Base-by-base conservation (phyloP, 2,113 vertebrate genomes). In the Tragelaphus strepsiceros region DNA sequence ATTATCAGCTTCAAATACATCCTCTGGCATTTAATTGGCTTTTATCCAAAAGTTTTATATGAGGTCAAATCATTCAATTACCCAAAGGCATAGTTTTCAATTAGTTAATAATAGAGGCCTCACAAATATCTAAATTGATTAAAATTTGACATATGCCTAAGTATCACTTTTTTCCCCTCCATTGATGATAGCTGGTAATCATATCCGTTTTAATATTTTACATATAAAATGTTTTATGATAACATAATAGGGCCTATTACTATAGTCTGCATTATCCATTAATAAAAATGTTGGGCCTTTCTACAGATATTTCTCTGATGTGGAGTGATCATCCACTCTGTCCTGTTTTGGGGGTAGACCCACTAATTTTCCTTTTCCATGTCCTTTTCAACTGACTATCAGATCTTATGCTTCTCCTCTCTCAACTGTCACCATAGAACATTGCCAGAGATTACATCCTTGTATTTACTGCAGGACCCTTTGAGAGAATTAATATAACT, bases 51-150 rank as follows among this genome's bases (percentile, higher is more conserved):
- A 89, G 54, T 56, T 88, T 93, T 91, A 95, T 58, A 39, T 58
- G 59, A 14, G 74, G 26, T 94, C 59, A 94, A 97, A 97, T 96
- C 49, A 95, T 92, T 95, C 78, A 94, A 67, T 92, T 97, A 95
- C 35, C 30, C 56, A 94, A 82, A 91, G 77, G 46, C 80, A 95
- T 39, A 16, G 46, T 88, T 96, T 97, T 89, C 54, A 90, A 88
- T 96, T 80, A 97, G 80, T 67, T 97, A 88, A 89, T 92, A 62
- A 96, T 56, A 51, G 59, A 94, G 43, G 3, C 19, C 26, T 96
- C 88, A 88, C 26, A 95, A 88, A 94, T 90, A 96, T 30, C 26
- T 95, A 88, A 96, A 83, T 24, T 74, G 54, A 93, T 94, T 94
- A 91, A 95, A 96, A 90, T 88, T 43, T 97, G 49, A 74, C 59